Conservation (phyloP, 2,888 invertebrate species). For the Ormyrus nitidulus region DNA sequence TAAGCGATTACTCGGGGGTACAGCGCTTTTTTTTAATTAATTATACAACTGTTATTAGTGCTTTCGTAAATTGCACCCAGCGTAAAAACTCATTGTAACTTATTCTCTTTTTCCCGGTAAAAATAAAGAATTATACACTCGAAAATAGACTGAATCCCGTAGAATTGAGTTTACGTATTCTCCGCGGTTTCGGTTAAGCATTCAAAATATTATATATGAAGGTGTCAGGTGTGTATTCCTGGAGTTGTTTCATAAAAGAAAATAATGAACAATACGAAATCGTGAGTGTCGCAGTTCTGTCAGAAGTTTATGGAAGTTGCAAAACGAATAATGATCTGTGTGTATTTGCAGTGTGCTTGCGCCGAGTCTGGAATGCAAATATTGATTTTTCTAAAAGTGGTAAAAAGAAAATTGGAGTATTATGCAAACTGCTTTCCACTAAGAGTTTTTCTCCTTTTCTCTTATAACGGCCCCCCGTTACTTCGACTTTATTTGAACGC, state of each 20-base stretch:
- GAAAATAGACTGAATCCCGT: no score
- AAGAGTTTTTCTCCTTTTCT: background rate
- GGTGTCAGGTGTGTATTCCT: background rate
- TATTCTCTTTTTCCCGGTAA: no score
- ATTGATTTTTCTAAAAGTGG: constrained; percentile 16
- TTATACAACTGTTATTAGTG: no score
- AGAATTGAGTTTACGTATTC: background rate
- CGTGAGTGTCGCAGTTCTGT: background rate
- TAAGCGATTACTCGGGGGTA: no score
- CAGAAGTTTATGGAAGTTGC: constrained; percentile 18
- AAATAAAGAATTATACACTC: no score
- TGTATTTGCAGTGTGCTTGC: constrained; percentile 6
- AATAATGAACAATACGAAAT: background rate
- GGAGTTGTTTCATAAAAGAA: background rate
- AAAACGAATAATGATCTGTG: constrained; percentile 25
- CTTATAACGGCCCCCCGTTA: background rate
- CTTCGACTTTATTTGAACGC: constrained; percentile 12
- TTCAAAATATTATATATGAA: background rate
- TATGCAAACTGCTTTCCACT: constrained; percentile 23
- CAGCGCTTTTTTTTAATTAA: no score
- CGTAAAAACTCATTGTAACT: no score
- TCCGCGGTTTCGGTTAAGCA: background rate
- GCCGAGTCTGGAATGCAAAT: background rate
- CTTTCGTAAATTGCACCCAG: no score
- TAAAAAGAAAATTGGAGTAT: constrained; percentile 8